phyloP scores from a whole-genome alignment of 2,888 invertebrate species.

The Helleia helle region DNA sequence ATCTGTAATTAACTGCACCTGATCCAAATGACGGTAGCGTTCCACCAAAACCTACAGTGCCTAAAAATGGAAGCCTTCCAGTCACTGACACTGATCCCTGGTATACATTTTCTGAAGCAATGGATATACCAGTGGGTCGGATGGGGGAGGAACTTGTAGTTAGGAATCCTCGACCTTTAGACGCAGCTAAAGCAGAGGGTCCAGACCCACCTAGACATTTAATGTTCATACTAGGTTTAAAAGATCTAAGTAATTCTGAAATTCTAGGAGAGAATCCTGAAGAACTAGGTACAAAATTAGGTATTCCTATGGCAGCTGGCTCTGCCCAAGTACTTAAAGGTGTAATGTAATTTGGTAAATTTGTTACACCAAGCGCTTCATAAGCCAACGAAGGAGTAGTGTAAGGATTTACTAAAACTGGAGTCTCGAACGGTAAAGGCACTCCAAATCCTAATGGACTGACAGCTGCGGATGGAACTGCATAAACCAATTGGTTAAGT shows the following conservation, averaged over 20 bases:
- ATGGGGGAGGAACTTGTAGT: background rate
- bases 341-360: background rate
- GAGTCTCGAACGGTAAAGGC: no score
- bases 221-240: background rate
- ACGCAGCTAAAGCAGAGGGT: background rate
- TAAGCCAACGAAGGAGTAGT: no score
- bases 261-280: background rate
- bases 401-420: background rate
- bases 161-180: background rate
- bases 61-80: constrained; percentile 4
- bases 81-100: constrained; percentile 1
- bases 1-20: constrained; percentile 26
- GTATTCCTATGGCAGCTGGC: background rate
- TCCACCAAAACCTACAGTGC: constrained; percentile 2
- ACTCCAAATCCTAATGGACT: no score
- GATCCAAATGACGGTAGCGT: constrained; percentile 2
- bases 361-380: background rate
- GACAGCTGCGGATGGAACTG: no score
- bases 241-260: background rate
- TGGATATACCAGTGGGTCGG: background rate
- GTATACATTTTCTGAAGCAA: background rate
- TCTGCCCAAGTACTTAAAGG: background rate
- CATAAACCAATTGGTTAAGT: no score
- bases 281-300: background rate
- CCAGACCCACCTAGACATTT: background rate